Evolutionary conservation across 2,113 vertebrate species (phyloP), one percentile per base, ranked within the genome.

Genomic region (Epinephelus lanceolatus): DNA sequence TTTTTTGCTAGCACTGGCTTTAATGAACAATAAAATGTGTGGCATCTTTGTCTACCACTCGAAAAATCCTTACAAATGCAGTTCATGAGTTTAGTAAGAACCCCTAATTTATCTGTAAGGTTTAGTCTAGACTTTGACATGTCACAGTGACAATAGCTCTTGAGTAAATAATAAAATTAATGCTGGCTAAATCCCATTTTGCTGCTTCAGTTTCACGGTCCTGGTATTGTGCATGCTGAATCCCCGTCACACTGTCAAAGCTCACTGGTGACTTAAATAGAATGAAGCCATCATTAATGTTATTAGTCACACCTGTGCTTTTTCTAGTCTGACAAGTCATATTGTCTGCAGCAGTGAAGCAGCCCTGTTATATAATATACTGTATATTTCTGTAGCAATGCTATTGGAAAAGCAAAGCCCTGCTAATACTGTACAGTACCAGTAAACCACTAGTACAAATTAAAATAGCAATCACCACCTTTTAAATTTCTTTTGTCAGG

Each of bases 401-500:
- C 2, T 37, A 6, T 52, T 61, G 15, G 8, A 69, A 51, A 62
- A 47, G 17, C 47, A 71, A 23, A 6, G 11, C 21, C 23, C 25
- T 69, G 23, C 19, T 6, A 23, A 15, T 33, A 27, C 21, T 13
- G 2, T 8, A 15, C 9, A 30, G n/a, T 19, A 21, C 5, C 17
- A 56, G 42, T 45, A 10, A 11, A 12, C 42, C 10, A 12, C 8
- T 1, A 45, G 42, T 45, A 8, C 2, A 45, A 6, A 30, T 76
- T 37, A n/a, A 1, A 21, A 63, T 11, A 72, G 18, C 4, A 51
- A 40, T 47, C 5, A 75, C 65, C 13, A 40, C 21, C 19, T 66
- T 75, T 80, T 52, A 76, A 7, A 66, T 85, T 77, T 56, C 2
- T 80, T 83, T 76, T 27, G 18, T 86, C 49, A 53, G 88, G 51